phyloP scores from a whole-genome alignment of 2,888 invertebrate species.

The Erannis defoliaria region DNA sequence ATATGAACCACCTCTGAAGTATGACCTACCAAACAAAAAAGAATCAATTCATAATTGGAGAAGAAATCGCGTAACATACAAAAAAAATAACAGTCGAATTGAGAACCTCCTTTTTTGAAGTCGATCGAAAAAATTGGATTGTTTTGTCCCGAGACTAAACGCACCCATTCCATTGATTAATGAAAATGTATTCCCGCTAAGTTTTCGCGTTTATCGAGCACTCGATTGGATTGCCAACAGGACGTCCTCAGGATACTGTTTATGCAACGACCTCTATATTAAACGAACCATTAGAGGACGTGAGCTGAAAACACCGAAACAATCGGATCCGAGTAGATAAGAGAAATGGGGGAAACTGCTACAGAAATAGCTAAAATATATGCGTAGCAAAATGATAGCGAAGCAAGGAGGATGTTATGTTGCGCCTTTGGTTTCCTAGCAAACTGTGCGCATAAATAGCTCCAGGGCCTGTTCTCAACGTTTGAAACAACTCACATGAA shows the following conservation, averaged over 20 bases:
- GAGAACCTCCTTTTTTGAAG: no score
- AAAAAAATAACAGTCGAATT: not conserved
- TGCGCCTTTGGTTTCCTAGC: not conserved
- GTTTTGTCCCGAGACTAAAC: not conserved
- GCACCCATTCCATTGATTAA: constrained; percentile 7
- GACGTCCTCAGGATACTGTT: constrained; percentile 28
- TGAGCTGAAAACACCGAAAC: constrained; percentile 28
- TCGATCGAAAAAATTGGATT: constrained; percentile 1
- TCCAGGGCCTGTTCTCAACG: not conserved
- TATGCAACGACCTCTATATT: constrained; percentile 35
- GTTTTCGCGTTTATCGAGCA: constrained; percentile 31
- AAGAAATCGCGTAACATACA: not conserved
- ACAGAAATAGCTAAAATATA: not conserved
- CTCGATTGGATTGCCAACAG: constrained; percentile 32
- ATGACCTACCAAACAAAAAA: no score
- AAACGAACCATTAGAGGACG: constrained; percentile 31
- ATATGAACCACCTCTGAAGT: no score
- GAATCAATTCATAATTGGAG: no score
- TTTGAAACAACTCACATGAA: constrained; percentile 11
- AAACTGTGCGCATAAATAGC: not conserved
- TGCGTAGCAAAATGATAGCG: no score
- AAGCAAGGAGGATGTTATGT: not conserved
- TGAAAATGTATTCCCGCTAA: constrained; percentile 9
- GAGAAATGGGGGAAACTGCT: not conserved
- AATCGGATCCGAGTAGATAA: constrained; percentile 18